Base-by-base conservation (phyloP, 1,140 invertebrate species). In the Macrostomum lignano region DNA sequence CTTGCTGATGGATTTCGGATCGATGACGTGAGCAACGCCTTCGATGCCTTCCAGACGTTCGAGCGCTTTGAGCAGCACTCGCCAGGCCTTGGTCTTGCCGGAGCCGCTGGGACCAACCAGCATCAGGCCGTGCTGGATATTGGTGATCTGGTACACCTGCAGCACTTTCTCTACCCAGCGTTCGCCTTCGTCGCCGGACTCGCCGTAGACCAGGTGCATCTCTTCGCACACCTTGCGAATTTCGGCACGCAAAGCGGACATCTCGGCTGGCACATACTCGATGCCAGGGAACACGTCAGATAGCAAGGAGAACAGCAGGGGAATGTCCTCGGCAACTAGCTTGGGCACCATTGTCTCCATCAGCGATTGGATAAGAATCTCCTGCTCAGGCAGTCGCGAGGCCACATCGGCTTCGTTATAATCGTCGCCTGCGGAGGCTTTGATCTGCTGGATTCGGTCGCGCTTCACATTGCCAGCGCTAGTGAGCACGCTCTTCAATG, bases 331-430 rank as follows among this genome's bases (percentile, higher is more conserved):
- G 31, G 84, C 84, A 0, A 98, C 86, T 34, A 98, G 63, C 57
- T 98, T 96, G 2, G 91, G 91, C 19, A 94, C 84, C 76, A 98
- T 84, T 0, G 88, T 98, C 63, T 98, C 88, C 57, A 88, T 96
- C 11, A 98, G 84, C 5, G 78, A 88, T 57, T 96, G 88, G 38
- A 96, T 94, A 21, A 98, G 64, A 46, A 98, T 96, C 62, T 91
- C 81, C 61, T 93, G 82, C 60, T 93, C 84, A 0, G 78, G 78
- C 21, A 93, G 60, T 49, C 81, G 79, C 52, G 91, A 82, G 21
- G 81, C 81, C 41, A 93, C 81, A 4, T 14, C 13, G 30, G 7
- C 69, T 36, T 36, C 34, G 21, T 36, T 36, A 17, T 28, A 14
- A 31, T 17, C 10, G 13, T 26, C 31, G 7, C 17, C 34, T 55